Evolutionary conservation across 2,888 invertebrate species (phyloP).

Genomic region (Trilocha varians): DNA sequence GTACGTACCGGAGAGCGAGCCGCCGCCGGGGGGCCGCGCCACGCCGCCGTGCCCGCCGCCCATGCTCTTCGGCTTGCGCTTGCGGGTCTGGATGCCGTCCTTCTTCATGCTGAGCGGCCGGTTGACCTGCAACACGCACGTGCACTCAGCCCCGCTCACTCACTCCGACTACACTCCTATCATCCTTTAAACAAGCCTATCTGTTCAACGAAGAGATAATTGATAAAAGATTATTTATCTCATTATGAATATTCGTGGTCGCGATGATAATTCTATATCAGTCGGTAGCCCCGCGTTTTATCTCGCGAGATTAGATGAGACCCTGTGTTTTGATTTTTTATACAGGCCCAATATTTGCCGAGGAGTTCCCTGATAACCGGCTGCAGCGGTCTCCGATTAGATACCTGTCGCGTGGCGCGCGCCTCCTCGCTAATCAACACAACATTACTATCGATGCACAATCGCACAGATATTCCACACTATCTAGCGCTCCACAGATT

Average conservation of each 20-base stretch:
- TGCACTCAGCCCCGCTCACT: conserved; percentile 8
- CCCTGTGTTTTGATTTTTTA: conserved; percentile 72
- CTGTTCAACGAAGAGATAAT: conserved; percentile 64
- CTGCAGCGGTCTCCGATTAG: conserved; percentile 49
- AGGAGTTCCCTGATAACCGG: conserved; percentile 70
- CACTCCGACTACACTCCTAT: conserved; percentile 33
- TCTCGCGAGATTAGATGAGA: conserved; percentile 71
- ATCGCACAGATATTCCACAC: conserved; percentile 12
- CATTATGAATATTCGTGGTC: conserved; percentile 71
- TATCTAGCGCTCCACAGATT: conserved; percentile 13
- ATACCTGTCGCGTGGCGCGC: conserved; percentile 44
- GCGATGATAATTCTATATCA: conserved; percentile 70
- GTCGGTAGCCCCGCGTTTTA: conserved; percentile 71
- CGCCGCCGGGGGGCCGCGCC: conserved; percentile 33
- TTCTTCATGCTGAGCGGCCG: conserved; percentile 98
- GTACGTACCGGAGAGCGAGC: conserved; percentile 51
- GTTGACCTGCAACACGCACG: conserved; percentile 78
- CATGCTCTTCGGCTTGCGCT: conserved; percentile 89
- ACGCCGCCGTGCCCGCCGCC: conserved; percentile 45
- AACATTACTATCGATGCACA: conserved; percentile 30
- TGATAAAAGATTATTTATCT: conserved; percentile 74
- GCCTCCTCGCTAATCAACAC: conserved; percentile 23
- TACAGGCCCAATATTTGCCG: conserved; percentile 66
- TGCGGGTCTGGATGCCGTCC: conserved; percentile 97
- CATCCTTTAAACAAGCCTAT: conserved; percentile 71